Evolutionary conservation across 35 echinoderm and acorn worm species (phyloP), one percentile per base, ranked within the genome.

Genomic region (Apostichopus japonicus): DNA sequence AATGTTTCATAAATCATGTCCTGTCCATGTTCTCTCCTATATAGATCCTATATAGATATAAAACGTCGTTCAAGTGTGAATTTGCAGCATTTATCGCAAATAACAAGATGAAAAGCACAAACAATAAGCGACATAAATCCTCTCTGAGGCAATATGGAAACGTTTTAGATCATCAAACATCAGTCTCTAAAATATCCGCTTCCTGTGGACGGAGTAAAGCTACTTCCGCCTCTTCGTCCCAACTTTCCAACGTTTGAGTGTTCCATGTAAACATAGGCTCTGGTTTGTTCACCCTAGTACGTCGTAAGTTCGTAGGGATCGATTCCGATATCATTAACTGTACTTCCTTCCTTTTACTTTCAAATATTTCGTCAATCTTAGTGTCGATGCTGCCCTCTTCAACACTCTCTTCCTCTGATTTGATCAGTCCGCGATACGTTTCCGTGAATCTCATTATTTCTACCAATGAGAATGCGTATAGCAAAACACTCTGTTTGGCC

Each of bases 401-500:
- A 24, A 6, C 23, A 25, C 54, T 71, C 57, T 22, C 57, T 5
- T 87, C 86, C 6, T 13, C 17, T 14, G 19, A 15, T 23, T 71
- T 4, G 33, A 44, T 44, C 0, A 71, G 57, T 19, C 86, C 86
- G 19, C 44, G 86, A 44, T 87, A 87, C 6, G 6, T 65, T 23
- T 87, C 9, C 24, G 17, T 27, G 56, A 44, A 65, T 51, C 86
- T 56, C 55, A 87, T 61, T 10, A 87, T 54, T 63, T 87, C 86
- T 1, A 61, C 86, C 57, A 87, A 61, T 61, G 54, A 87, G 5
- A 87, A 58, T 9, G 86, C 86, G 58, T 87, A 87, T 6, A 87
- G 19, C 58, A 87, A 87, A 62, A 61, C 86, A 58, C 86, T 65
- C 24, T 87, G 86, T 24, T 87, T 87, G 4, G 56, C 86, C 3